Base-by-base conservation (phyloP, 2,113 vertebrate genomes). In the Ophiodon elongatus region DNA sequence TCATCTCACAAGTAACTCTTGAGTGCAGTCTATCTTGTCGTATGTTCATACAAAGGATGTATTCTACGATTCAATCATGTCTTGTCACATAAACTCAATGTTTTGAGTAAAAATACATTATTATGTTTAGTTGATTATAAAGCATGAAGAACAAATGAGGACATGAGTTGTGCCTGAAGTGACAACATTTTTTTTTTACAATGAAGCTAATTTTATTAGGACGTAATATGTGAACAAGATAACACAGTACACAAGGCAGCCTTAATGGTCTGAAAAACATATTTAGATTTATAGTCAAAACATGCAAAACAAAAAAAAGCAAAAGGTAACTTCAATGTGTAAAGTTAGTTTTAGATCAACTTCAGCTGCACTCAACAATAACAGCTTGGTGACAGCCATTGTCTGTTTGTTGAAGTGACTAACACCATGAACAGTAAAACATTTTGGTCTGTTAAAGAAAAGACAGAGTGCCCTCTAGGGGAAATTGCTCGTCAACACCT, bases 401-500 rank as follows among this genome's bases (percentile, higher is more conserved):
- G 15, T 6, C 5, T 37, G 4, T 14, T 17, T 39, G n/a, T 4
- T 35, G 13, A 60, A 43, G 35, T 33, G 21, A 59, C 31, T 21
- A 56, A 45, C 11, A 1, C 1, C 8, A 19, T 19, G 17, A 27
- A 43, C 33, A 29, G 25, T 41, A 17, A 17, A 6, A 14, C 11
- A 9, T 21, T 50, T 19, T n/a, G 33, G 6, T 52, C 10, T 59
- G 10, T 17, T 7, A 11, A 72, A 33, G 6, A 62, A 39, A 0
- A 59, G 4, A 52, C 33, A 41, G 54, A 73, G 77, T 11, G 65
- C 76, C 83, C 73, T 86, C 85, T 79, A 60, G 33, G 1, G 85
- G 88, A 19, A 37, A 59, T 19, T 37, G 0, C 19, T 43, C n/a
- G n/a, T 11, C 59, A 15, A 59, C 59, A 85, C 83, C 9, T 31